Percentiles rank a stretch among this genome's conserved stretches.
These are phyloP conservation scores for Acanthurus leucopareius DNA, from an alignment of 2,797 vertebrate species.

Conservation along the genomic window DNA sequence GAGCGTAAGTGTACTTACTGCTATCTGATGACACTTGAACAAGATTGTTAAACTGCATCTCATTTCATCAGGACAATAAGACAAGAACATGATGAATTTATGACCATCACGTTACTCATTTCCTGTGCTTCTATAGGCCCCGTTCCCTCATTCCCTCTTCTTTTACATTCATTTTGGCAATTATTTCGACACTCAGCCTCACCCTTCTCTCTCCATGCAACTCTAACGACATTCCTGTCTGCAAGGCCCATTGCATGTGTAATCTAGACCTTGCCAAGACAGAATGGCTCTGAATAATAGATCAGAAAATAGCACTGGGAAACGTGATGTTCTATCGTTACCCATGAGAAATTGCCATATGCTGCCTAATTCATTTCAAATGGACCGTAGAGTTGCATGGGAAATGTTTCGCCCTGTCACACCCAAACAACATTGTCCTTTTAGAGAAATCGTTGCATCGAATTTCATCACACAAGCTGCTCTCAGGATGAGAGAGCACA, in stretches of 20 bases:
- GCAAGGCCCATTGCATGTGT: conserved; percentile 54
- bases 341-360: conserved; percentile 47
- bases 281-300: conserved; percentile 56
- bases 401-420: conserved; percentile 38
- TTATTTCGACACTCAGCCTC: conserved; percentile 41
- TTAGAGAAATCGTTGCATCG: conserved; percentile 40
- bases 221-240: conserved; percentile 54
- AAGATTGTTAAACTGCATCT: background rate
- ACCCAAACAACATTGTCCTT: conserved; percentile 29
- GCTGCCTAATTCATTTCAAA: conserved; percentile 46
- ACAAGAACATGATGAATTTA: conserved; percentile 22
- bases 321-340: conserved; percentile 49
- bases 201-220: conserved; percentile 29
- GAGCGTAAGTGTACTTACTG: conserved; percentile 87
- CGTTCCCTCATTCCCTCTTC: conserved; percentile 26
- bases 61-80: background rate
- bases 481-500: conserved; percentile 31
- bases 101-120: background rate
- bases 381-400: conserved; percentile 49
- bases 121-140: conserved; percentile 1
- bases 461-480: conserved; percentile 56
- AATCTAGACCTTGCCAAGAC: conserved; percentile 46
- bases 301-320: conserved; percentile 60
- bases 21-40: background rate
- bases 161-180: conserved; percentile 38